These are phyloP conservation scores for Cataglyphis albicans DNA, from an alignment of 2,888 invertebrate species.

Conservation along the genomic window DNA sequence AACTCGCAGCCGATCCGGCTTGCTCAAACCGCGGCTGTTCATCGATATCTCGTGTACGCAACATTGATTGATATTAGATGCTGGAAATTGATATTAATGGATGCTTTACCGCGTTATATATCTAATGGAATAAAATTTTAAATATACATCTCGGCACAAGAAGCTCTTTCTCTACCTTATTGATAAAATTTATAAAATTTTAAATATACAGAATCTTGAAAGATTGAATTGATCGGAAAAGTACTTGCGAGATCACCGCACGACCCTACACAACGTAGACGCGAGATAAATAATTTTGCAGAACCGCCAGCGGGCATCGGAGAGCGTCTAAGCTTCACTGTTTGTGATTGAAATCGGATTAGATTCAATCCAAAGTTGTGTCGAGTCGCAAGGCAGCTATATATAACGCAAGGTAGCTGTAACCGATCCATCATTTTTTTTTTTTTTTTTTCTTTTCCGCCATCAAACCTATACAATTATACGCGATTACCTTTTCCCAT, in stretches of 20 bases:
- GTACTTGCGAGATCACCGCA: neutral
- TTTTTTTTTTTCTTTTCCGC: constrained; percentile 46
- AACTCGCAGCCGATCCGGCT: constrained; percentile 26
- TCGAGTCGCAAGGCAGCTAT: constrained; percentile 30
- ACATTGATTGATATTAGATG: neutral
- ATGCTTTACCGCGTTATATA: neutral
- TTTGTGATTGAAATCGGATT: constrained; percentile 53
- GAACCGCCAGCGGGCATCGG: neutral
- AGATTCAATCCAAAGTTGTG: constrained; percentile 25
- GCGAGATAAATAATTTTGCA: neutral
- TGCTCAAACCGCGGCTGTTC: constrained; percentile 9
- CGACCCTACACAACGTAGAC: constrained; percentile 22
- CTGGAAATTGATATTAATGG: constrained; percentile 7
- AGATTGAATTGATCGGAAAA: neutral
- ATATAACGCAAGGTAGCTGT: constrained; percentile 58
- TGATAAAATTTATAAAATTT: neutral
- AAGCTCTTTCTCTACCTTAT: neutral
- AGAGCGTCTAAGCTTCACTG: neutral
- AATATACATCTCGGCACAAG: neutral
- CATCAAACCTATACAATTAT: constrained; percentile 63
- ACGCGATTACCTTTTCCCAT: constrained; percentile 70
- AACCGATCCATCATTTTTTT: constrained; percentile 65
- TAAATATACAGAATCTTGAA: neutral
- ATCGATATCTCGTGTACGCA: constrained; percentile 23
- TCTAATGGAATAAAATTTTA: neutral